A percentile compares a stretch with the other conserved stretches of the same genome.
These are phyloP conservation scores for Hippocampus zosterae DNA, from an alignment of 2,113 vertebrate species.

Conservation along the genomic window DNA sequence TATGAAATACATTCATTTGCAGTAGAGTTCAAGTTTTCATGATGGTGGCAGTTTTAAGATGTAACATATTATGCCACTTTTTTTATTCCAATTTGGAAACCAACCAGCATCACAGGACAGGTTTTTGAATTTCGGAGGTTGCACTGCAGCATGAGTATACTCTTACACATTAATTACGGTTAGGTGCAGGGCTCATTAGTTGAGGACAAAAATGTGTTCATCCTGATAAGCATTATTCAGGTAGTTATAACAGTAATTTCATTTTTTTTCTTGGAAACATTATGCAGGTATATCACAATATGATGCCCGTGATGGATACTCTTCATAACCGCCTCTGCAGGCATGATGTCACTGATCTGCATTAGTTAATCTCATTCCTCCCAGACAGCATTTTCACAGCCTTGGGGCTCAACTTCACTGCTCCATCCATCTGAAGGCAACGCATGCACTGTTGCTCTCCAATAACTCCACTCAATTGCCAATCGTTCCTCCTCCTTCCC, in stretches of 20 bases:
- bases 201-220: not conserved
- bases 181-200: not conserved
- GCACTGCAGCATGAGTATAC: not conserved
- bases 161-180: not conserved
- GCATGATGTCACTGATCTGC: slow-evolving; percentile 59
- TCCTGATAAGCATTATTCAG: not conserved
- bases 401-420: slow-evolving; percentile 51
- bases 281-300: slow-evolving; percentile 10
- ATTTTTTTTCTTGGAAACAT: not conserved
- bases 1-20: no score
- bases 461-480: slow-evolving; percentile 65
- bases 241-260: not conserved
- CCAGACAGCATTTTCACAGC: slow-evolving; percentile 63
- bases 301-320: slow-evolving; percentile 49
- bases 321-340: slow-evolving; percentile 56
- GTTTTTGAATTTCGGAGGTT: not conserved
- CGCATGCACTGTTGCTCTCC: slow-evolving; percentile 65
- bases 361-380: slow-evolving; percentile 62
- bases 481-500: slow-evolving; percentile 46
- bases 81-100: not conserved
- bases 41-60: not conserved
- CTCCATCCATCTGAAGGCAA: slow-evolving; percentile 57
- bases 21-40: not conserved
- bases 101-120: not conserved
- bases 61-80: not conserved